Conservation (phyloP, 35 echinoderm and acorn worm species). For the Heliocidaris erythrogramma region DNA sequence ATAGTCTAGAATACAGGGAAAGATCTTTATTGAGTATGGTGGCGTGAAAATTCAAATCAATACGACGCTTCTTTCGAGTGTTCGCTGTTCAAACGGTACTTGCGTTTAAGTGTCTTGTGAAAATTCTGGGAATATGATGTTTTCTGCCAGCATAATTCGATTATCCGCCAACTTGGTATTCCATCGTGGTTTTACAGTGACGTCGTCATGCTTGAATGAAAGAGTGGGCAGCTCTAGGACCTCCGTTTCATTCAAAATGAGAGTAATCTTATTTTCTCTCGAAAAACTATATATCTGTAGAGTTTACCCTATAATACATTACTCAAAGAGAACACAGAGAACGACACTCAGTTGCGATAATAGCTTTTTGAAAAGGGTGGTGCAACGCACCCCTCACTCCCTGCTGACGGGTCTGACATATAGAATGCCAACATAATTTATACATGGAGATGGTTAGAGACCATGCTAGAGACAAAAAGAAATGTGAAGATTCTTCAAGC, state of each 20-base stretch:
- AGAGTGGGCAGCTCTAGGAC: not conserved
- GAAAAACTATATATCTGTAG: too few species aligned
- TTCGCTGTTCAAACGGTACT: conserved; percentile 1
- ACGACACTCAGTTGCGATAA: too few species aligned
- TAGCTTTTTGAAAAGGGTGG: too few species aligned
- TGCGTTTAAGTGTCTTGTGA: not conserved
- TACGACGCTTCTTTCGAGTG: not conserved
- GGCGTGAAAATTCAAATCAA: conserved; percentile 11
- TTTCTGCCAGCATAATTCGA: not conserved
- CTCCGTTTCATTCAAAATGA: not conserved
- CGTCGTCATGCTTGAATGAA: not conserved
- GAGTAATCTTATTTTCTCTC: too few species aligned
- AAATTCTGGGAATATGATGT: not conserved
- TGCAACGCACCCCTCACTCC: too few species aligned
- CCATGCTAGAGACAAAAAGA: too few species aligned
- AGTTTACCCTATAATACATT: too few species aligned
- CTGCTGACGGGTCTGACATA: too few species aligned
- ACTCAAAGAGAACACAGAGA: too few species aligned
- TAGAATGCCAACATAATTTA: too few species aligned
- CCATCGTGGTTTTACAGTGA: not conserved
- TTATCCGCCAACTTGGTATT: not conserved
- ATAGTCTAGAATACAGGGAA: not conserved
- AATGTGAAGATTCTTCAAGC: too few species aligned
- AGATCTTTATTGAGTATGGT: not conserved
- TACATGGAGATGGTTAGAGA: too few species aligned